Evolutionary conservation across 1,140 invertebrate genomes (phyloP).

Genomic region (Caenorhabditis latens): DNA sequence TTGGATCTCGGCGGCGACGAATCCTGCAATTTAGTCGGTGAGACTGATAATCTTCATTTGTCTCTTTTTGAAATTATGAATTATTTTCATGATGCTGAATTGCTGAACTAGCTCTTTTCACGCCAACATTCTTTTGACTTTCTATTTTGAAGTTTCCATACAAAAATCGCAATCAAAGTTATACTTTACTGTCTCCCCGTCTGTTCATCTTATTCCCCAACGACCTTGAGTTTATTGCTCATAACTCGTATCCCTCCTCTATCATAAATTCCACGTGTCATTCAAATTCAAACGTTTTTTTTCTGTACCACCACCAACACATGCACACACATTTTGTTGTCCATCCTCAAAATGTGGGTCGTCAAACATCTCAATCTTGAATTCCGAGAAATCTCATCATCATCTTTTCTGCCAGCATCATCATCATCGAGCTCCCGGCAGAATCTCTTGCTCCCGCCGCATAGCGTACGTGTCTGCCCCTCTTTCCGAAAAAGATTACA

Average conservation of each 20-base stretch:
- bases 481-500: slow-evolving; percentile 36
- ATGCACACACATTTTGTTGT: slow-evolving; percentile 38
- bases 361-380: slow-evolving; percentile 47
- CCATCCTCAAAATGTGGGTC: slow-evolving; percentile 33
- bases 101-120: too few relatives aligned
- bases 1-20: slow-evolving; percentile 94
- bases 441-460: not conserved
- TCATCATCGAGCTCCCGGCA: not conserved
- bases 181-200: not conserved
- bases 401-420: not conserved
- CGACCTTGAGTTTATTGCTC: not conserved
- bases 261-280: not conserved
- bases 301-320: not conserved
- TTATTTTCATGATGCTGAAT: not conserved
- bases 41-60: not conserved
- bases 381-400: slow-evolving; percentile 51
- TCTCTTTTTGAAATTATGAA: not conserved
- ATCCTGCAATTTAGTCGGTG: slow-evolving; percentile 78
- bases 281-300: not conserved
- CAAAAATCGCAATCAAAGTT: too few relatives aligned
- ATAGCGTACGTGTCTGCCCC: slow-evolving; percentile 26
- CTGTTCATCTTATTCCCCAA: not conserved
- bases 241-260: not conserved
- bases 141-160: too few relatives aligned
- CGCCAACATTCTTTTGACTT: too few relatives aligned